Base-by-base conservation (phyloP, 1,140 invertebrate species). In the Bathynomus jamesi region DNA sequence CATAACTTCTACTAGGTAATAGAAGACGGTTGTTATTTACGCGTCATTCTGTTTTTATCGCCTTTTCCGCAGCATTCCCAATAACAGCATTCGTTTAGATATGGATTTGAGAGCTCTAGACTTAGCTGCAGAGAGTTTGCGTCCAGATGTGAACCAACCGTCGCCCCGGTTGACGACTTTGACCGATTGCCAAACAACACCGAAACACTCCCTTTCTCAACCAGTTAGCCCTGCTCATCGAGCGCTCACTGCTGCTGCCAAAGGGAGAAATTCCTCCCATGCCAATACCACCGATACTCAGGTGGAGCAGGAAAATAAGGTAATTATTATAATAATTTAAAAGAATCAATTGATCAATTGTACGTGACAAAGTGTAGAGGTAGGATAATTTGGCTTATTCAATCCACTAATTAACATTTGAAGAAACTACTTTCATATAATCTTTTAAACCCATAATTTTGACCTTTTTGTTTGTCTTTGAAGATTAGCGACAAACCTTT, bases 61-160 rank as follows among this genome's bases (percentile, higher is more conserved):
- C n/a, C n/a, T n/a, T n/a, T n/a, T n/a, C n/a, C n/a, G n/a, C n/a
- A 53, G 40, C 5, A 71, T 28, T 1, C 66, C 60, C 31, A 69
- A 28, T 61, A 60, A 46, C 28, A 67, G 61, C 61, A 70, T 68
- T 5, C 66, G 70, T 24, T 46, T 76, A 17, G 75, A 76, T 25
- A 73, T 76, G 69, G 75, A 76, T 65, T 66, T 76, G 28, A 74
- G 73, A 29, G 75, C 75, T 2, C 61, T 76, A 11, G 75, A 76
- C 61, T 40, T 76, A 40, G 75, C 72, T 30, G 72, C 75, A 27
- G 75, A 76, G 63, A 74, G 72, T 31, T 67, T 76, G 17, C 72
- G 75, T 13, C 67, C 46, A 8, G 69, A 13, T 0, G 21, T 31
- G 25, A 66, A 28, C 25, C 67, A 70, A n/a, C 53, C 30, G n/a